These are phyloP conservation scores for Fopius arisanus DNA, from an alignment of 1,140 invertebrate species.

Conservation along the genomic window DNA sequence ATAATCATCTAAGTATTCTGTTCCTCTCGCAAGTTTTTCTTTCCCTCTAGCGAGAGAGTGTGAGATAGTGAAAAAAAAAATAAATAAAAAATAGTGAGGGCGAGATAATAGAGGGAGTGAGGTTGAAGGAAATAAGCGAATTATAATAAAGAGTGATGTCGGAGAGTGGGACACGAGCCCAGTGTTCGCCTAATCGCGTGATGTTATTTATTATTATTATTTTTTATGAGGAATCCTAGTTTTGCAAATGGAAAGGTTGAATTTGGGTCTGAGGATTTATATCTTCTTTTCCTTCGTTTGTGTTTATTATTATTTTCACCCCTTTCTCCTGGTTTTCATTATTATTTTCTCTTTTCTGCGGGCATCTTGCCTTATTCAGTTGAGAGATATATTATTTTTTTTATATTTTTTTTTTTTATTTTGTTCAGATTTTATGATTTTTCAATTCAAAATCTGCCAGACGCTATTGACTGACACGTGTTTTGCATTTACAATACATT, in stretches of 20 bases:
- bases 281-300: not conserved
- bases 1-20: constrained; percentile 28
- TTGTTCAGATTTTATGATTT: not conserved
- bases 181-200: constrained; percentile 16
- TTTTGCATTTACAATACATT: constrained; percentile 21
- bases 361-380: not conserved
- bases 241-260: not conserved
- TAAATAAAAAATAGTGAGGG: not conserved
- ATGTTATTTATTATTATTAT: constrained; percentile 20
- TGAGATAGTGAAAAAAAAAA: constrained; percentile 26
- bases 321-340: not conserved
- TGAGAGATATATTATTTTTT: not conserved
- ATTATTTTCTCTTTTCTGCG: constrained; percentile 6
- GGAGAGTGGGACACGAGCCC: not conserved
- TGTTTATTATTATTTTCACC: not conserved
- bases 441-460: not conserved
- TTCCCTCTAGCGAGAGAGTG: constrained; percentile 34
- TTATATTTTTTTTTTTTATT: not conserved
- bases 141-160: not conserved
- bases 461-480: constrained; percentile 11
- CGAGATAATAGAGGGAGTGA: not conserved
- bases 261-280: not conserved
- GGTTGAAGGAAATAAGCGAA: constrained; percentile 12
- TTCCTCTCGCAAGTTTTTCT: constrained; percentile 22
- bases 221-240: not conserved